These are phyloP conservation scores for Saxicola maurus DNA, from an alignment of 2,797 vertebrate species.

Conservation along the genomic window DNA sequence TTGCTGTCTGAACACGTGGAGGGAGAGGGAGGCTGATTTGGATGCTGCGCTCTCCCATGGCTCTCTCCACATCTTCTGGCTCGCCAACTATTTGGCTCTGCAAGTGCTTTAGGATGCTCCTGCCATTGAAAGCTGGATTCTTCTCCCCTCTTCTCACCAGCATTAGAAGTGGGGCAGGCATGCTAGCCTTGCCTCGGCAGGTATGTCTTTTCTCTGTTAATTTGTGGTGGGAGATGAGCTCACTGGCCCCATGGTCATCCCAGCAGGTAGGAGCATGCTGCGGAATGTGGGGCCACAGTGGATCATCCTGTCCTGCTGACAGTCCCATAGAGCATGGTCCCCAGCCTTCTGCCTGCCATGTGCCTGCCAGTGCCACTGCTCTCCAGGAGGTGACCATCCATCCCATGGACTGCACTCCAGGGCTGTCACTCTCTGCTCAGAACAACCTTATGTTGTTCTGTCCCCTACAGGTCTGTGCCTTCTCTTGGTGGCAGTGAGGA, in stretches of 20 bases:
- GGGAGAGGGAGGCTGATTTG: not conserved
- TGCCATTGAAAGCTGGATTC: accelerated
- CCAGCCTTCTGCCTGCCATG: not conserved
- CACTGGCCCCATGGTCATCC: accelerated
- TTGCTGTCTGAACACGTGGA: conserved; percentile 2
- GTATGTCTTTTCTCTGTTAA: not conserved
- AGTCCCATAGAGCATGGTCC: not conserved
- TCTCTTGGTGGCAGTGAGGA: not conserved
- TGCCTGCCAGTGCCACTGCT: not conserved
- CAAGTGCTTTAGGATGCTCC: not conserved
- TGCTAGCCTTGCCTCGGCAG: accelerated
- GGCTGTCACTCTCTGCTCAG: not conserved
- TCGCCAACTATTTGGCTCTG: not conserved
- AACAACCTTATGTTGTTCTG: not conserved
- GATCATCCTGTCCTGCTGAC: not conserved
- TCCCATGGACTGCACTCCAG: not conserved
- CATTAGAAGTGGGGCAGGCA: not conserved
- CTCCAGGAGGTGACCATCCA: not conserved
- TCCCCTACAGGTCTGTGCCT: not conserved
- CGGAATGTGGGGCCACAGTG: accelerated
- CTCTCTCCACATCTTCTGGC: not conserved
- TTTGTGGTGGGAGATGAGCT: not conserved
- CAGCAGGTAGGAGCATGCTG: not conserved
- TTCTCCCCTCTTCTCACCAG: not conserved
- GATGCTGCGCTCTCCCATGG: accelerated